These are phyloP conservation scores for Porites rus DNA, from an alignment of 92 coral and sea anemone species.

Conservation along the genomic window DNA sequence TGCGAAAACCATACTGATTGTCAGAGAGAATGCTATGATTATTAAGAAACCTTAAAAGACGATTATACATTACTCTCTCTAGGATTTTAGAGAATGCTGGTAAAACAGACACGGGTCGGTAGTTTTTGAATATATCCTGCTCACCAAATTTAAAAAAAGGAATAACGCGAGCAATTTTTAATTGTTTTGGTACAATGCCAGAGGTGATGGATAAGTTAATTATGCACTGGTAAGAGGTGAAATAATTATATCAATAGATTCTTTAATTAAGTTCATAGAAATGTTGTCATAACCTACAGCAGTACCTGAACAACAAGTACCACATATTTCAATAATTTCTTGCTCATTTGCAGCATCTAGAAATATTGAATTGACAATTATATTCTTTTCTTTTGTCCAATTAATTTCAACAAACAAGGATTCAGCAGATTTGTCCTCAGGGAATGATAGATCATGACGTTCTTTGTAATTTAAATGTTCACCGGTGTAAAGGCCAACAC, in stretches of 20 bases:
- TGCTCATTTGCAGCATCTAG: neutral
- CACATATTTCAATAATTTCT: conserved; percentile 6
- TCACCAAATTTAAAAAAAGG: too few relatives aligned
- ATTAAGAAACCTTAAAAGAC: neutral
- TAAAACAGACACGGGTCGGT: neutral
- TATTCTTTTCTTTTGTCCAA: neutral
- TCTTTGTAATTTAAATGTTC: too few relatives aligned
- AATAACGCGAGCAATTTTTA: too few relatives aligned
- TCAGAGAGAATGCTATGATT: neutral
- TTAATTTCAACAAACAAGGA: neutral
- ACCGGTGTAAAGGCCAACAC: too few relatives aligned
- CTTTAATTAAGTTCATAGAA: conserved; percentile 6
- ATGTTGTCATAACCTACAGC: conserved; percentile 3
- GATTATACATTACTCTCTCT: conserved; percentile 1
- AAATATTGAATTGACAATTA: conserved; percentile 1
- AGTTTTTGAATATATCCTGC: neutral
- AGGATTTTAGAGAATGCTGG: too few relatives aligned
- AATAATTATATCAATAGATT: too few relatives aligned
- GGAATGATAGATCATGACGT: too few relatives aligned
- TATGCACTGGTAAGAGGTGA: too few relatives aligned
- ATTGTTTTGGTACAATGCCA: too few relatives aligned
- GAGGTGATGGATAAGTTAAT: neutral
- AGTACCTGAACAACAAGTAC: conserved; percentile 4
- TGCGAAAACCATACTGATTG: too few relatives aligned
- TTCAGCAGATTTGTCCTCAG: too few relatives aligned